Evolutionary conservation across 2,888 invertebrate genomes (phyloP).

Genomic region (Eupithecia subumbrata): DNA sequence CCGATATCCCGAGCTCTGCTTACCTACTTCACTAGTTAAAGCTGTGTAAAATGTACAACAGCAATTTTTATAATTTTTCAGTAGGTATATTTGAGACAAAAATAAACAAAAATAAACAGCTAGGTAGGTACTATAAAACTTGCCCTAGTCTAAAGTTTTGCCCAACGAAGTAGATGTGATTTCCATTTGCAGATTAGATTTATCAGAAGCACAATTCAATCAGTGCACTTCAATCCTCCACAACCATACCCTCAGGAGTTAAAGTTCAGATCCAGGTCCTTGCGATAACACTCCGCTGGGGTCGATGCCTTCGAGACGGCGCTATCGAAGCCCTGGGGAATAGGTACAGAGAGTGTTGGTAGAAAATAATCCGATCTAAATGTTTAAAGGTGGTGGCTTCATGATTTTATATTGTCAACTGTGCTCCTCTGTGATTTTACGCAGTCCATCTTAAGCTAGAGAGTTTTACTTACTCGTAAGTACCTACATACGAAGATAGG

Average conservation of each 20-base stretch:
- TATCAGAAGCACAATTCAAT: conserved; percentile 1
- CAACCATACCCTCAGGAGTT: background rate
- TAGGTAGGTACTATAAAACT: background rate
- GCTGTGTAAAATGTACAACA: background rate
- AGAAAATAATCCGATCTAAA: background rate
- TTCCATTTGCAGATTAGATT: background rate
- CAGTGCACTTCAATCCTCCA: background rate
- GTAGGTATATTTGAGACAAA: background rate
- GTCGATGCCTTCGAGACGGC: background rate
- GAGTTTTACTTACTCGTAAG: too few relatives aligned
- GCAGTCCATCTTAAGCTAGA: too few relatives aligned
- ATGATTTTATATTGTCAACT: background rate
- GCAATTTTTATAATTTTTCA: background rate
- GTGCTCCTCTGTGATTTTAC: background rate
- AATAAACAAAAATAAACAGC: background rate
- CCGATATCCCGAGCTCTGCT: background rate
- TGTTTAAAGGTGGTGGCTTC: background rate
- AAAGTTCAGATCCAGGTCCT: background rate
- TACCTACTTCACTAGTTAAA: background rate
- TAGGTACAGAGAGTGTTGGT: background rate
- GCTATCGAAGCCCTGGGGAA: background rate
- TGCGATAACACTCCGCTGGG: background rate
- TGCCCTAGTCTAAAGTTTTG: background rate
- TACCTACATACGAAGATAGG: too few relatives aligned
- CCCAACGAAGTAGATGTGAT: background rate